Evolutionary conservation across 1,140 invertebrate genomes (phyloP).

Genomic region (Cherax quadricarinatus): DNA sequence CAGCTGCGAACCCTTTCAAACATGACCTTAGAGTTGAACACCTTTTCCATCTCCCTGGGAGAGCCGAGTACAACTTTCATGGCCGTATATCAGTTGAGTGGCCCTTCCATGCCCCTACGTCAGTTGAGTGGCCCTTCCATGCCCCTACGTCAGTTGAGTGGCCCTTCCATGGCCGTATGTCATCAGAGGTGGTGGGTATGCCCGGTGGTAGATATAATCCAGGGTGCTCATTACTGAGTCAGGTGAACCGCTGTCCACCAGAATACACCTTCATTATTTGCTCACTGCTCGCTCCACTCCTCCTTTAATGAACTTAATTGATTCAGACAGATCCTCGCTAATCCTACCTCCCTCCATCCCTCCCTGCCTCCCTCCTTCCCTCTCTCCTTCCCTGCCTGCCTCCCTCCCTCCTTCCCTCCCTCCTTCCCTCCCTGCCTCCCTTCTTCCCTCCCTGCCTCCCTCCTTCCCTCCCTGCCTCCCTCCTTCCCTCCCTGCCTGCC

Average conservation of each 20-base stretch:
- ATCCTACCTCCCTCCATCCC: not conserved
- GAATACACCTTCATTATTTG: constrained; percentile 22
- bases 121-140: not conserved
- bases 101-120: not conserved
- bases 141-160: not conserved
- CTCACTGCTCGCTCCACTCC: constrained; percentile 6
- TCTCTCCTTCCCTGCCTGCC: not conserved
- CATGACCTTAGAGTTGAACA: too few species aligned
- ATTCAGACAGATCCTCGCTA: constrained; percentile 6
- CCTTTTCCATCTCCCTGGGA: too few species aligned
- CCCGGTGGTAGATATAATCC: not conserved
- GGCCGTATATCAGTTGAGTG: too few species aligned
- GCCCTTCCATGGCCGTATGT: not conserved
- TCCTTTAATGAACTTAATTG: constrained; percentile 33
- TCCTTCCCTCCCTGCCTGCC: not conserved
- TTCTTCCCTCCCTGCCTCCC: not conserved
- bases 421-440: not conserved
- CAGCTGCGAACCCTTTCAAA: too few species aligned
- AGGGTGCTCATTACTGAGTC: not conserved
- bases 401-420: not conserved
- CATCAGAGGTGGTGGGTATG: not conserved
- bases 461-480: not conserved
- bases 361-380: not conserved
- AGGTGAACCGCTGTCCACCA: not conserved
- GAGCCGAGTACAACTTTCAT: too few species aligned